A percentile compares a stretch with the other conserved stretches of the same genome.
Evolutionary conservation across 2,113 vertebrate genomes (phyloP).

Genomic region (Neomonachus schauinslandi): DNA sequence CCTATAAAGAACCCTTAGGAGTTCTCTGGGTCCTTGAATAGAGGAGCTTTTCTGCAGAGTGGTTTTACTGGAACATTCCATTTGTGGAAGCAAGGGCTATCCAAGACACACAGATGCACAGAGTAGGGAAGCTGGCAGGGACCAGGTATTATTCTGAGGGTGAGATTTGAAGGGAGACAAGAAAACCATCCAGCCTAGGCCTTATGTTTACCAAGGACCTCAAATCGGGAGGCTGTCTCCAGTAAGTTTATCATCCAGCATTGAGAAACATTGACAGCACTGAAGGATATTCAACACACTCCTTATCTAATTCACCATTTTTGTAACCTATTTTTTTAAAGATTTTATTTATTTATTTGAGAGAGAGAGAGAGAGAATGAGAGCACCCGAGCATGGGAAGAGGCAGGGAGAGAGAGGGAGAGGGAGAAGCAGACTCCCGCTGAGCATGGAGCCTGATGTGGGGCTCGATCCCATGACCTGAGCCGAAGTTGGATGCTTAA

Average conservation of each 20-base stretch:
- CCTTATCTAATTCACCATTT: neutral
- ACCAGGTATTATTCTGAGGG: neutral
- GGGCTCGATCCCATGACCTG: neutral
- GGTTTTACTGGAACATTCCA: neutral
- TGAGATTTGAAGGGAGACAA: neutral
- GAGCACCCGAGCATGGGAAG: neutral
- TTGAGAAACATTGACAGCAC: neutral
- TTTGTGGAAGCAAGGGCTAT: neutral
- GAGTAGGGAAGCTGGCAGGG: neutral
- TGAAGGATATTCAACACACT: neutral
- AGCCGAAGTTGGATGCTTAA: neutral
- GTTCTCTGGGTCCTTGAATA: neutral
- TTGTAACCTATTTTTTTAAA: neutral
- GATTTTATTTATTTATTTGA: neutral
- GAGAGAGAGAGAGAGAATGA: neutral
- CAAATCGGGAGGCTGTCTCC: neutral
- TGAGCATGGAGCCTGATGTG: neutral
- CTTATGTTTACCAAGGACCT: neutral
- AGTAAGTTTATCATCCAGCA: neutral
- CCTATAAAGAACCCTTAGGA: neutral
- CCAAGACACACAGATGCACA: neutral
- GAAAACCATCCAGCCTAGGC: neutral
- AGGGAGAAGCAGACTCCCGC: neutral
- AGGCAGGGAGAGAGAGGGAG: neutral
- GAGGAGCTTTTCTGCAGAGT: neutral